Evolutionary conservation across 37 sponge, comb jelly and placozoan species (phyloP).

Genomic region (Haliclona indistincta): DNA sequence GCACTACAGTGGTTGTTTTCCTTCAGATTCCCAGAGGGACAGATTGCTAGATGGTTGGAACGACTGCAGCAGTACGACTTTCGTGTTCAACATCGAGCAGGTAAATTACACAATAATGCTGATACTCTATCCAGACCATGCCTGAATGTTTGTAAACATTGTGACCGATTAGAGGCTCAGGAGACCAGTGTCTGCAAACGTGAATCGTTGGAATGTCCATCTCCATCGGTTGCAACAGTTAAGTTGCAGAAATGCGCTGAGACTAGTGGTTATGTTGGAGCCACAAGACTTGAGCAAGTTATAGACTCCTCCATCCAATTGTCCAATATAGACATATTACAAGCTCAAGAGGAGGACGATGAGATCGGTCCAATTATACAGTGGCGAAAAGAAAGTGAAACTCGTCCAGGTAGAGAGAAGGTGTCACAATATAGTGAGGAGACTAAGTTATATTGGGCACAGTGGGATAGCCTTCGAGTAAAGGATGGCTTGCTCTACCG

Average conservation of each 20-base stretch:
- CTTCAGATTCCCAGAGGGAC: constrained; percentile 24
- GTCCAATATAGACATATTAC: no score
- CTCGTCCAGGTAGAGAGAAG: neutral
- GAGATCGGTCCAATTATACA: constrained; percentile 2
- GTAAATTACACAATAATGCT: constrained; percentile 28
- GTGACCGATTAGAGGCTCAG: constrained; percentile 9
- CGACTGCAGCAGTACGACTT: constrained; percentile 3
- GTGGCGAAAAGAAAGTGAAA: neutral
- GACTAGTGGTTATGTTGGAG: no score
- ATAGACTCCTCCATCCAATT: no score
- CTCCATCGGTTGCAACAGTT: no score
- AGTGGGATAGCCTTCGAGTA: constrained; percentile 9
- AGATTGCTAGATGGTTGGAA: constrained; percentile 32
- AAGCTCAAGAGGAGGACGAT: constrained; percentile 7
- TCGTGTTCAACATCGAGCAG: neutral
- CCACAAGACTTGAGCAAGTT: no score
- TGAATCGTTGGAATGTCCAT: no score
- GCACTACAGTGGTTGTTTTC: constrained; percentile 26
- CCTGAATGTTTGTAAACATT: constrained; percentile 23
- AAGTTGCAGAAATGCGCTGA: no score
- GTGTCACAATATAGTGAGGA: neutral
- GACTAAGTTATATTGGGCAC: constrained; percentile 14
- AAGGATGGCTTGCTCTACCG: constrained; percentile 16
- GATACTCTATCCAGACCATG: constrained; percentile 33
- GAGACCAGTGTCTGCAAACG: no score